Percentiles rank a stretch among this genome's conserved stretches.
These are phyloP conservation scores for Neolamprologus falcicula DNA, from an alignment of 2,113 vertebrate genomes.

Conservation along the genomic window DNA sequence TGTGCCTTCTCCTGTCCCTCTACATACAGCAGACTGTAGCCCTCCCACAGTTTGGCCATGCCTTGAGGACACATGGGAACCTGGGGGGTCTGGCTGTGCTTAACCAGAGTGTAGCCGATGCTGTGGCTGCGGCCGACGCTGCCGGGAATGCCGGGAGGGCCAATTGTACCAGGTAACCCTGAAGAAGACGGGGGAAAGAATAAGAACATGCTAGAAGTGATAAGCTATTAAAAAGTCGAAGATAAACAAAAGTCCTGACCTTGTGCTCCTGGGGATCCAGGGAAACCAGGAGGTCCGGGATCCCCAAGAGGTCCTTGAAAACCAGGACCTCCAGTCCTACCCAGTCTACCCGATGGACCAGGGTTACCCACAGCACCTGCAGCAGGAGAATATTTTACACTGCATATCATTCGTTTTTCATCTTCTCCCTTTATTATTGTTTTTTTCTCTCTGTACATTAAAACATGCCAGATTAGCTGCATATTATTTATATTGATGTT, in stretches of 20 bases:
- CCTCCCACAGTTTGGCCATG: slow-evolving; percentile 88
- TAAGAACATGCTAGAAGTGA: background rate
- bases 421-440: too few relatives aligned
- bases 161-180: slow-evolving; percentile 59
- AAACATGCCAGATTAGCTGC: background rate
- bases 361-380: slow-evolving; percentile 80
- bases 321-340: slow-evolving; percentile 75
- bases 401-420: background rate
- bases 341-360: slow-evolving; percentile 77
- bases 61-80: slow-evolving; percentile 86
- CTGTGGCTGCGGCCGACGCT: slow-evolving; percentile 66
- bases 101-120: slow-evolving; percentile 84
- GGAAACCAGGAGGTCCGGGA: slow-evolving; percentile 74
- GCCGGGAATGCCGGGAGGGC: slow-evolving; percentile 69
- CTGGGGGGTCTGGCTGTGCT: slow-evolving; percentile 86
- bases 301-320: slow-evolving; percentile 74
- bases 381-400: background rate
- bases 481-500: background rate
- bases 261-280: slow-evolving; percentile 79
- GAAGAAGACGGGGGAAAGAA: background rate
- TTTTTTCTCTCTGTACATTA: background rate
- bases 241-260: slow-evolving; percentile 49
- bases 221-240: background rate
- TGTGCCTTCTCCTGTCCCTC: slow-evolving; percentile 96
- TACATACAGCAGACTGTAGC: slow-evolving; percentile 91